Evolutionary conservation across 92 coral and sea anemone species (phyloP).

Genomic region (Porites evermanni): DNA sequence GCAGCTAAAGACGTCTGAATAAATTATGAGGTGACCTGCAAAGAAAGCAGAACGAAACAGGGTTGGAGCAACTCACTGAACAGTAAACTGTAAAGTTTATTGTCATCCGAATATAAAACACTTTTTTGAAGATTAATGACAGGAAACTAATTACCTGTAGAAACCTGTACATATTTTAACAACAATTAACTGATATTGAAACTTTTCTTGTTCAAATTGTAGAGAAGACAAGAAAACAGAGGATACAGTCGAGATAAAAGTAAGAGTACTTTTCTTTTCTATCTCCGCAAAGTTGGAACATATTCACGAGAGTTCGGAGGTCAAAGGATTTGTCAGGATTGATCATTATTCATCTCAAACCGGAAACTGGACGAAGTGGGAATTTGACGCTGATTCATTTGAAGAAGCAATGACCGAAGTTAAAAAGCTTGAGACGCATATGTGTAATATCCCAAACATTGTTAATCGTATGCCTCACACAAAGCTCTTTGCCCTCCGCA

Average conservation of each 20-base stretch:
- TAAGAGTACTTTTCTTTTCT: conserved; percentile 12
- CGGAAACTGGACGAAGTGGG: background rate
- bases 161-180: too few species aligned
- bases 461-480: background rate
- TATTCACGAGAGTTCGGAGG: background rate
- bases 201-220: too few species aligned
- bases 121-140: too few species aligned
- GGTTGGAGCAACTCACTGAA: too few species aligned
- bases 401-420: background rate
- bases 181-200: too few species aligned
- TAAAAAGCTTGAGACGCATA: background rate
- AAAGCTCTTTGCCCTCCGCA: background rate
- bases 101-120: too few species aligned
- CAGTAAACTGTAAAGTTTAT: too few species aligned
- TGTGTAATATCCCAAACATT: background rate
- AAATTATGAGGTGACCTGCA: too few species aligned
- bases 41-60: too few species aligned
- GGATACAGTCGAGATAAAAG: background rate
- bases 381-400: background rate
- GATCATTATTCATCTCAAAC: conserved; percentile 26
- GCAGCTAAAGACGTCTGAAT: too few species aligned
- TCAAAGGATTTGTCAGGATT: conserved; percentile 9
- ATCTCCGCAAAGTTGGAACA: conserved; percentile 15
- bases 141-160: too few species aligned
- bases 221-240: conserved; percentile 9